Conservation (phyloP, 2,797 vertebrate genomes). For the Microctenopoma lineatum region DNA sequence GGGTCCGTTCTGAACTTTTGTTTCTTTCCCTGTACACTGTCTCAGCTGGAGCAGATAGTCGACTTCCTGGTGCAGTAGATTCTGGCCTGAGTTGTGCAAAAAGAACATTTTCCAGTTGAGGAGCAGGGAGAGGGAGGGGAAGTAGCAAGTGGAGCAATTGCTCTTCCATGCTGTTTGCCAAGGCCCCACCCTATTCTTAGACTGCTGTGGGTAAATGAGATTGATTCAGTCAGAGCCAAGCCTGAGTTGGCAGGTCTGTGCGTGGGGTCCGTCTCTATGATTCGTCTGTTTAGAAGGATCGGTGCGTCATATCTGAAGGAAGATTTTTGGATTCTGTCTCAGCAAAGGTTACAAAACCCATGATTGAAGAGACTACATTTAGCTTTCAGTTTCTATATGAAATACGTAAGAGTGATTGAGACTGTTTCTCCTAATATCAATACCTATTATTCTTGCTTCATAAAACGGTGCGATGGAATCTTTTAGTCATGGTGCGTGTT, state of each 20-base stretch:
- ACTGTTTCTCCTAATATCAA: slow-evolving; percentile 17
- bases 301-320: not conserved
- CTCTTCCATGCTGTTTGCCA: slow-evolving; percentile 58
- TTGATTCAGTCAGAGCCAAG: slow-evolving; percentile 23
- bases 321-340: slow-evolving; percentile 1
- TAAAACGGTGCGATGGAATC: not conserved
- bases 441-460: not conserved
- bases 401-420: slow-evolving; percentile 26
- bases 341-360: not conserved
- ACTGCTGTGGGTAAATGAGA: slow-evolving; percentile 28
- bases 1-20: slow-evolving; percentile 9
- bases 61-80: slow-evolving; percentile 60
- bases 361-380: not conserved
- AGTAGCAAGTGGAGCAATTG: slow-evolving; percentile 20
- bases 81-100: slow-evolving; percentile 48
- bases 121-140: slow-evolving; percentile 24
- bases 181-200: slow-evolving; percentile 58
- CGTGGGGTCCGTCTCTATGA: not conserved
- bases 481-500: slow-evolving; percentile 14
- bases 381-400: slow-evolving; percentile 46
- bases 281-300: slow-evolving; percentile 8
- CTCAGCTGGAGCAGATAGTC: slow-evolving; percentile 44
- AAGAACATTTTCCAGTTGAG: slow-evolving; percentile 68
- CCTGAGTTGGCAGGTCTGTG: slow-evolving; percentile 29
- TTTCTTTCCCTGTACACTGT: slow-evolving; percentile 3